A percentile compares a stretch with the other conserved stretches of the same genome.
phyloP scores from a whole-genome alignment of 2,888 invertebrate genomes.

The Timandra comae region DNA sequence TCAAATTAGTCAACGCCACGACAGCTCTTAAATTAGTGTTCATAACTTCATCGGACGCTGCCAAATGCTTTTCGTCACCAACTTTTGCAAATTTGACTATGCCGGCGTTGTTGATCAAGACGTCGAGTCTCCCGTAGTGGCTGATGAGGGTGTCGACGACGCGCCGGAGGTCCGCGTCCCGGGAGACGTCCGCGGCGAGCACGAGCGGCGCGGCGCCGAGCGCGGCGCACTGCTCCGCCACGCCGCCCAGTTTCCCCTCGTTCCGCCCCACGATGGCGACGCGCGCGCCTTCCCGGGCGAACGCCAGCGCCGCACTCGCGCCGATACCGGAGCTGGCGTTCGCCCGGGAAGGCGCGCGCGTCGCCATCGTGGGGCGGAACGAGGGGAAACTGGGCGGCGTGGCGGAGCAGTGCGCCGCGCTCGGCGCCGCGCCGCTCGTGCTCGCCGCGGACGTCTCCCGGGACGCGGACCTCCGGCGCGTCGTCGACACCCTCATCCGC shows the following conservation, averaged over 20 bases:
- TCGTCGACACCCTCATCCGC: conserved; percentile 26
- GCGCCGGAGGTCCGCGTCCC: conserved; percentile 24
- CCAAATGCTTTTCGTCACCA: not conserved
- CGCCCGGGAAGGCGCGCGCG: conserved; percentile 29
- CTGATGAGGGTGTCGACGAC: conserved; percentile 27
- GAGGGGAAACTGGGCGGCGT: conserved; percentile 22
- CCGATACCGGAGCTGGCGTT: conserved; percentile 29
- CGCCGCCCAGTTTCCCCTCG: conserved; percentile 20
- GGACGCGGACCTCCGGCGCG: conserved; percentile 23
- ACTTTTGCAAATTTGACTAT: conserved; percentile 9
- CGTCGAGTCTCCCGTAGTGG: conserved; percentile 30
- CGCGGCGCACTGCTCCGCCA: conserved; percentile 10
- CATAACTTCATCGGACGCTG: conserved; percentile 5
- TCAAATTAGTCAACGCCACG: conserved; percentile 1
- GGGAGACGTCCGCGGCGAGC: conserved; percentile 31
- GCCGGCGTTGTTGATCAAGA: conserved; percentile 38
- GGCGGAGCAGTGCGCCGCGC: conserved; percentile 6
- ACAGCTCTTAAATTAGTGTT: conserved; percentile 4
- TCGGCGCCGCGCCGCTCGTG: conserved; percentile 20
- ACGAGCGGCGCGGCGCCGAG: conserved; percentile 20
- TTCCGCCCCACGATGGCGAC: conserved; percentile 31
- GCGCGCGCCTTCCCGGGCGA: conserved; percentile 30
- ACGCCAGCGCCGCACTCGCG: conserved; percentile 26
- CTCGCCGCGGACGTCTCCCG: conserved; percentile 33
- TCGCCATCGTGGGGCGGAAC: conserved; percentile 30